phyloP scores from a whole-genome alignment of 2,113 vertebrate genomes.

The Alectura lathami region DNA sequence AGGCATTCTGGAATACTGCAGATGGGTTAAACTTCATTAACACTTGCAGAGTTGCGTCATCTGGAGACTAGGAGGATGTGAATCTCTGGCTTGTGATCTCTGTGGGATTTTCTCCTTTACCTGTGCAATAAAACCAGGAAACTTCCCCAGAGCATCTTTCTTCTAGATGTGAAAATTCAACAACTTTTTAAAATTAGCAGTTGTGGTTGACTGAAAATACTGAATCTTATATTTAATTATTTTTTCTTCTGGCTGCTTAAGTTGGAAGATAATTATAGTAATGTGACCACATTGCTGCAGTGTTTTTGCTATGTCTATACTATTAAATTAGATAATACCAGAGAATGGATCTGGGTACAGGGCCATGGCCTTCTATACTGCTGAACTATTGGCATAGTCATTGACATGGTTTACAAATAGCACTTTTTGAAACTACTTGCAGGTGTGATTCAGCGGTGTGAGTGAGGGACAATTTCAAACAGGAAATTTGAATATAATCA shows the following conservation, averaged over 20 bases:
- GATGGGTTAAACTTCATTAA: background rate
- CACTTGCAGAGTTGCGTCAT: background rate
- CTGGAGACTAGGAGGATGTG: background rate
- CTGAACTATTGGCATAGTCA: background rate
- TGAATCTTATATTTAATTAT: background rate
- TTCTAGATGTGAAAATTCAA: background rate
- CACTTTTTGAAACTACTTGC: background rate
- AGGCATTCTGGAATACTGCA: background rate
- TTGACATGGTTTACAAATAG: fast-evolving
- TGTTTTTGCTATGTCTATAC: background rate
- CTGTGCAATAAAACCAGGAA: background rate
- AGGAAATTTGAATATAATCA: background rate
- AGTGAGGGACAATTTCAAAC: background rate
- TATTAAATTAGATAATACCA: background rate
- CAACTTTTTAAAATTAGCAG: background rate
- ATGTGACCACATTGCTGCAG: background rate
- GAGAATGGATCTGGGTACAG: background rate
- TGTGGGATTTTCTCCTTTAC: background rate
- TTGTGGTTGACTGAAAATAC: background rate
- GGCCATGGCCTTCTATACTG: background rate
- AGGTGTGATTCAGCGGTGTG: background rate
- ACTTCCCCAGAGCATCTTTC: background rate
- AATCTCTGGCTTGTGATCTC: background rate
- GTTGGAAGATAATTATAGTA: background rate
- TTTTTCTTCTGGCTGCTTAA: background rate